Conservation (phyloP, 2,113 vertebrate species). For the Saiga tatarica region DNA sequence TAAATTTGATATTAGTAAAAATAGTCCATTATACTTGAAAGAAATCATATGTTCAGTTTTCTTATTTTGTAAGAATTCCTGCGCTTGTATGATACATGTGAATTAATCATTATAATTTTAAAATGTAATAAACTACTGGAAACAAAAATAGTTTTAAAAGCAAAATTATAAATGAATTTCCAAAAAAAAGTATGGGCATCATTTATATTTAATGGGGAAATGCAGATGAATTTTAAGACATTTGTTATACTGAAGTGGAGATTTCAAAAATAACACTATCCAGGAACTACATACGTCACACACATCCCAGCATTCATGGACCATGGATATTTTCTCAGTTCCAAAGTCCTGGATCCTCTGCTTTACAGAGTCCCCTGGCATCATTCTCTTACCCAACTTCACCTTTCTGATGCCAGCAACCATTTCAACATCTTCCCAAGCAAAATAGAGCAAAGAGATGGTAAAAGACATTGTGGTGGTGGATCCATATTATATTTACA, state of each 20-base stretch:
- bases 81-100: neutral
- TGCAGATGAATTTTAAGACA: neutral
- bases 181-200: neutral
- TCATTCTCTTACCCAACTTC: too few relatives aligned
- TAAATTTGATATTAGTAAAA: neutral
- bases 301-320: neutral
- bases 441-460: neutral
- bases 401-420: neutral
- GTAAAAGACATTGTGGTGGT: neutral
- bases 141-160: neutral
- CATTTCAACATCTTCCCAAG: neutral
- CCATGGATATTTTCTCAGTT: neutral
- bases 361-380: neutral
- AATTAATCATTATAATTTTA: neutral
- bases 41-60: neutral
- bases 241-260: neutral
- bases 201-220: neutral
- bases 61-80: neutral
- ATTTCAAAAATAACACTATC: neutral
- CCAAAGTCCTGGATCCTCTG: neutral
- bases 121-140: neutral
- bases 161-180: neutral
- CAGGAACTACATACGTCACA: neutral
- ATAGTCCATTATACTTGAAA: neutral
- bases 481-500: neutral